Percentiles rank a stretch among this genome's conserved stretches.
Conservation (phyloP, 2,797 vertebrate genomes). For the Apogon hyalosoma region DNA sequence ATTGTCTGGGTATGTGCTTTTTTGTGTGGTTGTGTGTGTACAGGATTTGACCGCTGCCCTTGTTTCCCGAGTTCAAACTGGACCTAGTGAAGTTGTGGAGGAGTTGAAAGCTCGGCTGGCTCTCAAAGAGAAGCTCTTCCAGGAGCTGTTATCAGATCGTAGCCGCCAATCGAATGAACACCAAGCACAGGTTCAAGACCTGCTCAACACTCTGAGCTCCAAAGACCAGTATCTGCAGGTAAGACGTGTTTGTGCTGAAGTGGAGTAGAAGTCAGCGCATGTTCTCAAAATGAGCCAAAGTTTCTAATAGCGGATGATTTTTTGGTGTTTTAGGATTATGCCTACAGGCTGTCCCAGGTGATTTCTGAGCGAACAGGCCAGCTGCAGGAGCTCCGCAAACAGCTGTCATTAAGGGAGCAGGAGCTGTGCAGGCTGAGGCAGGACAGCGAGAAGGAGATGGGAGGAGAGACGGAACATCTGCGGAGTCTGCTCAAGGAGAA, state of each 20-base stretch:
- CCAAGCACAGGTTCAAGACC: constrained; percentile 87
- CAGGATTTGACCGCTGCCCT: constrained; percentile 91
- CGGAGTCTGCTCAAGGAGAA: constrained; percentile 83
- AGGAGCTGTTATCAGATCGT: constrained; percentile 89
- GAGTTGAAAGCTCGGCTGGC: constrained; percentile 89
- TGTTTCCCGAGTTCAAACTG: constrained; percentile 84
- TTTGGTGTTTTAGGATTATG: constrained; percentile 77
- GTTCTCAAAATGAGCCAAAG: background rate
- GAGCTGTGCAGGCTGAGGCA: constrained; percentile 71
- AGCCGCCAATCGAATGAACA: constrained; percentile 86
- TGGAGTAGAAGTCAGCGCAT: background rate
- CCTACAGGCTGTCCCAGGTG: constrained; percentile 87
- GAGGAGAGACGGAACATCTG: constrained; percentile 70
- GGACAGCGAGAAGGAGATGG: constrained; percentile 69
- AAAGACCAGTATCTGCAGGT: constrained; percentile 90
- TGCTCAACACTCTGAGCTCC: constrained; percentile 86
- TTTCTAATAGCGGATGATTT: background rate
- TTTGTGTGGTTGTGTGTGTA: constrained; percentile 15
- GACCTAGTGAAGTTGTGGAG: constrained; percentile 85
- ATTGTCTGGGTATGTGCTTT: constrained; percentile 17
- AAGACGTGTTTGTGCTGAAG: background rate
- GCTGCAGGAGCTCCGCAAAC: constrained; percentile 88
- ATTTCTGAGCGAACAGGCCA: constrained; percentile 88
- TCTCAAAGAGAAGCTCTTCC: constrained; percentile 91
- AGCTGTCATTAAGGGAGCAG: constrained; percentile 79